Evolutionary conservation across 2,888 invertebrate species (phyloP).

Genomic region (Lydus trimaculatus): DNA sequence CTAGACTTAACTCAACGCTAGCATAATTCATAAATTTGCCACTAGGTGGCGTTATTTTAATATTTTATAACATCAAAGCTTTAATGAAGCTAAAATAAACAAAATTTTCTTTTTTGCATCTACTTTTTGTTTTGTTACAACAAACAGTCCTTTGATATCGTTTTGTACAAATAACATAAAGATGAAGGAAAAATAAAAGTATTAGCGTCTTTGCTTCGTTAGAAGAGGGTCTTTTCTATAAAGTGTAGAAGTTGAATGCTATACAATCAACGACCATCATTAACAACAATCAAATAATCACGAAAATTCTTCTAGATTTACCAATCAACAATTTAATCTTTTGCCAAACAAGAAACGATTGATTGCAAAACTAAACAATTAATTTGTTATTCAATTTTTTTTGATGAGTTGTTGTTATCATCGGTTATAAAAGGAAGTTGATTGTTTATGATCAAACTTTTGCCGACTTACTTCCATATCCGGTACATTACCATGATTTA

Average conservation of each 20-base stretch:
- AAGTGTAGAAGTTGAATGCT: background rate
- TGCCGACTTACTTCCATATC: constrained; percentile 45
- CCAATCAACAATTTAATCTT: background rate
- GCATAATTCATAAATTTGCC: no score
- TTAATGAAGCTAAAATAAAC: background rate
- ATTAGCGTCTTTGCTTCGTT: background rate
- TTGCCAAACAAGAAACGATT: constrained; percentile 23
- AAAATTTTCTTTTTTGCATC: background rate
- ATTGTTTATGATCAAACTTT: constrained; percentile 38
- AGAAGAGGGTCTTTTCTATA: background rate
- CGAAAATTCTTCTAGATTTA: background rate
- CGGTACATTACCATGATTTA: constrained; percentile 20
- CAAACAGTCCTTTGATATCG: background rate
- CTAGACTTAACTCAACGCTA: no score
- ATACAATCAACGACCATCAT: constrained; percentile 42
- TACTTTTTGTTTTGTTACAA: background rate
- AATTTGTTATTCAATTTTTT: no score
- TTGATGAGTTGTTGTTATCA: no score
- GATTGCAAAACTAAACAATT: constrained; percentile 49
- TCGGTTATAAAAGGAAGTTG: constrained; percentile 25
- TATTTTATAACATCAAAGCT: background rate
- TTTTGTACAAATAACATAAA: background rate
- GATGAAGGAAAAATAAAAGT: background rate
- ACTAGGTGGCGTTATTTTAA: background rate
- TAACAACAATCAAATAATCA: background rate